Conservation (phyloP, 2,113 vertebrate genomes). For the Ptilonorhynchus violaceus region DNA sequence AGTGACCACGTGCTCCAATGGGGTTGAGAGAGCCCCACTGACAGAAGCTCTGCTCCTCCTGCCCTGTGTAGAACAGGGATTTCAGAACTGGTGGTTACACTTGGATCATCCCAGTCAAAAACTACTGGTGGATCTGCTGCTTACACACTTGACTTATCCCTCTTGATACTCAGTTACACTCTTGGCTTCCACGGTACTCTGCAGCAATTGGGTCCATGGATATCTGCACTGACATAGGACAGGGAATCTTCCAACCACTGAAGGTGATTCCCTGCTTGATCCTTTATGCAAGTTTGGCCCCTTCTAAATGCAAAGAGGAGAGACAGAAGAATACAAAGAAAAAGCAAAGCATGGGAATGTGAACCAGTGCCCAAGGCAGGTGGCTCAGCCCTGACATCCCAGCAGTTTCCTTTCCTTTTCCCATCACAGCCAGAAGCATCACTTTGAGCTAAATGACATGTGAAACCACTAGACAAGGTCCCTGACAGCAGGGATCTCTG, state of each 20-base stretch:
- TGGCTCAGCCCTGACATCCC: fast-evolving
- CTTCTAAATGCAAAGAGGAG: neutral
- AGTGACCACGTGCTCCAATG: fast-evolving
- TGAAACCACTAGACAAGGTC: neutral
- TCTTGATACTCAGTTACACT: neutral
- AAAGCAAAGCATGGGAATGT: fast-evolving
- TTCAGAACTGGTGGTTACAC: neutral
- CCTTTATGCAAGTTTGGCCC: neutral
- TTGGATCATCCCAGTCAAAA: neutral
- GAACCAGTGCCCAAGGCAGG: neutral
- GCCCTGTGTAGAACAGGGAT: fast-evolving
- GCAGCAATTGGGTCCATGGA: fast-evolving
- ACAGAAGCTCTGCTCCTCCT: neutral
- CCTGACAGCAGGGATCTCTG: neutral
- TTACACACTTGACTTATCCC: neutral
- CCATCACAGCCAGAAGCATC: neutral
- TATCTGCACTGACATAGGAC: neutral
- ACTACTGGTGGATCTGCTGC: neutral
- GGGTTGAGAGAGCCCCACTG: neutral
- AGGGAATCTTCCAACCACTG: neutral
- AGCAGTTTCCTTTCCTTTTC: neutral
- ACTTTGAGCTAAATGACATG: neutral
- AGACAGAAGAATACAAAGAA: neutral
- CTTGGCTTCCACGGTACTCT: neutral
- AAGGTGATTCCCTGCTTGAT: neutral